A percentile compares a stretch with the other conserved stretches of the same genome.
Evolutionary conservation across 2,113 vertebrate species (phyloP).

Genomic region (Abramis brama): DNA sequence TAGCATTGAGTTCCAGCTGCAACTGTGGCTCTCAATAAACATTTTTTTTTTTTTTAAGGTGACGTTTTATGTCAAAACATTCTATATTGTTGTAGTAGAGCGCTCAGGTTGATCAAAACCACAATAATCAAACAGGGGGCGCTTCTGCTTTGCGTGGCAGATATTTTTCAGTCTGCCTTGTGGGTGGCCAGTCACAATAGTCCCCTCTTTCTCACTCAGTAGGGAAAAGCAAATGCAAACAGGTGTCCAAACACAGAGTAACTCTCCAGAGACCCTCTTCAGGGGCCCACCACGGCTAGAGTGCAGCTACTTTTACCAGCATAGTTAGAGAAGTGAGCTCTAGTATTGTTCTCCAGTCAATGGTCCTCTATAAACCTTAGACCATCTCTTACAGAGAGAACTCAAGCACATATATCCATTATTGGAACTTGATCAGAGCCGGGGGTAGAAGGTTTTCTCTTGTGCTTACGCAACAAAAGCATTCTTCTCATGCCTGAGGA

Average conservation of each 20-base stretch:
- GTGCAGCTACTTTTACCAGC: slow-evolving; percentile 49
- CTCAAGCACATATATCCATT: slow-evolving; percentile 27
- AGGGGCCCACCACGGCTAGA: slow-evolving; percentile 26
- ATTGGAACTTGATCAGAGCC: slow-evolving; percentile 37
- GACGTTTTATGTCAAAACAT: background rate
- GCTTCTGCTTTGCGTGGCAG: slow-evolving; percentile 4
- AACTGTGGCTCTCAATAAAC: background rate
- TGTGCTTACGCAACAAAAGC: slow-evolving; percentile 34
- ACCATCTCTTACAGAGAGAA: slow-evolving; percentile 27
- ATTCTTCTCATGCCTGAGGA: slow-evolving; percentile 28
- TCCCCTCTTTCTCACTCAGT: slow-evolving; percentile 37
- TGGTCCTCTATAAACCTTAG: slow-evolving; percentile 45
- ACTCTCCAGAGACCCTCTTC: slow-evolving; percentile 45
- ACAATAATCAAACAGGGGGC: slow-evolving; percentile 15
- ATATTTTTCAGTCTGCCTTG: slow-evolving; percentile 37
- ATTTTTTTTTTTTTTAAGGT: background rate
- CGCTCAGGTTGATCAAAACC: background rate
- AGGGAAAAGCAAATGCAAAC: slow-evolving; percentile 55
- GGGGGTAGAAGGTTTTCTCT: slow-evolving; percentile 13
- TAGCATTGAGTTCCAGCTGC: background rate
- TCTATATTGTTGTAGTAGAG: background rate
- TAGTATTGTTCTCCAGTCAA: slow-evolving; percentile 52
- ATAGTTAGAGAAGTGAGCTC: slow-evolving; percentile 25
- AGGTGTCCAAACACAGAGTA: slow-evolving; percentile 62
- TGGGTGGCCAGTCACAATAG: slow-evolving; percentile 60